Conservation (phyloP, 2,888 invertebrate genomes). For the Eurytoma adleriae region DNA sequence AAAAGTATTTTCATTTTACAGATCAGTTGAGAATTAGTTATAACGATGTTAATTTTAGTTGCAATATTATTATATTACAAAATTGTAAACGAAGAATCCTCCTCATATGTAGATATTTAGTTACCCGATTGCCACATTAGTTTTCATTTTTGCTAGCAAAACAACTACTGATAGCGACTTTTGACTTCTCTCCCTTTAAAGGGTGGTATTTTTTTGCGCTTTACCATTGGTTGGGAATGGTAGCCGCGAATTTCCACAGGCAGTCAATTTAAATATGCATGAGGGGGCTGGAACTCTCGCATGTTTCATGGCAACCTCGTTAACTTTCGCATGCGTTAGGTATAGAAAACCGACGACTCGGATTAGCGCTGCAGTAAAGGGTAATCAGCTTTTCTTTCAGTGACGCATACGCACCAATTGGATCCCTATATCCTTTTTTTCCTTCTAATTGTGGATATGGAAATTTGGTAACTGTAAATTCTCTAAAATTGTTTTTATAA, state of each 20-base stretch:
- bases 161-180: conserved; percentile 7
- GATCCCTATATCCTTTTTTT: background rate
- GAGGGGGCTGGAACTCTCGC: conserved; percentile 56
- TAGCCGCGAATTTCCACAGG: conserved; percentile 62
- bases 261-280: conserved; percentile 69
- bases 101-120: no score
- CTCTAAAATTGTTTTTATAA: no score
- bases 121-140: no score
- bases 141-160: no score
- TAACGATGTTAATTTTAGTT: no score
- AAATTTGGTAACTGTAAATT: background rate
- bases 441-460: background rate
- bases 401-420: conserved; percentile 26
- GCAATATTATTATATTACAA: no score
- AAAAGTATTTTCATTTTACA: no score
- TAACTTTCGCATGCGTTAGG: conserved; percentile 58
- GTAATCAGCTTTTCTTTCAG: conserved; percentile 63
- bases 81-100: no score
- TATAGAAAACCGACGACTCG: conserved; percentile 46
- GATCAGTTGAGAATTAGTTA: no score
- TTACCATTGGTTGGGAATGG: conserved; percentile 38
- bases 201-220: background rate
- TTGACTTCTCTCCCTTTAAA: background rate
- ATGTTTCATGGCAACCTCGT: conserved; percentile 66
- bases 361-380: conserved; percentile 53